Evolutionary conservation across 2,888 invertebrate species (phyloP).

Genomic region (Drosophila atroscutellata): DNA sequence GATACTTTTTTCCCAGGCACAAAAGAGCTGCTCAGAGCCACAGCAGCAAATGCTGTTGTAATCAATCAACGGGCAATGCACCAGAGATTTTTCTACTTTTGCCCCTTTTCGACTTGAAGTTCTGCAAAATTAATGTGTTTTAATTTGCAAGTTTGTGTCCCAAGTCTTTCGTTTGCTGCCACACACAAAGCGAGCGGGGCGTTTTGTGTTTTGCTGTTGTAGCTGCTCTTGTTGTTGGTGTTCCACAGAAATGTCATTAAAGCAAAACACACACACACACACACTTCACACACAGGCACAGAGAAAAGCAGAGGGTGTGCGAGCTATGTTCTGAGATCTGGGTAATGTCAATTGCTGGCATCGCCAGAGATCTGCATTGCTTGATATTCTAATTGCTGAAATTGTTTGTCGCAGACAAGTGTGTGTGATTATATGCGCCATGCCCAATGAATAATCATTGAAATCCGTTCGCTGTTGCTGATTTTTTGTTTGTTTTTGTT

Average conservation of each 20-base stretch:
- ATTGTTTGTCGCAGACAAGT: constrained; percentile 76
- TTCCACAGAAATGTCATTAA: constrained; percentile 79
- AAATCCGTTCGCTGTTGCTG: constrained; percentile 55
- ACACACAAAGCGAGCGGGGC: constrained; percentile 59
- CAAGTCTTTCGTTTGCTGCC: constrained; percentile 74
- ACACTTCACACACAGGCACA: constrained; percentile 16
- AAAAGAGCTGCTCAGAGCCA: constrained; percentile 40
- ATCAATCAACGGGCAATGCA: constrained; percentile 66
- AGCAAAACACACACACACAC: constrained; percentile 53
- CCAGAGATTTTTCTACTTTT: constrained; percentile 34
- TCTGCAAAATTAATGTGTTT: constrained; percentile 76
- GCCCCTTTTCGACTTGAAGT: constrained; percentile 41
- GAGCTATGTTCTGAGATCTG: constrained; percentile 58
- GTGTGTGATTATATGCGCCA: constrained; percentile 70
- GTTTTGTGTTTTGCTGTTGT: constrained; percentile 38
- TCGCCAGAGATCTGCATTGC: constrained; percentile 72
- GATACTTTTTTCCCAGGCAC: constrained; percentile 74
- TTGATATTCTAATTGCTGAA: constrained; percentile 82
- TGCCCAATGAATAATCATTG: constrained; percentile 79
- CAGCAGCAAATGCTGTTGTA: constrained; percentile 53
- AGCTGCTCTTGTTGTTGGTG: constrained; percentile 35
- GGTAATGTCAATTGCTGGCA: constrained; percentile 75
- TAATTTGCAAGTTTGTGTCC: constrained; percentile 81
- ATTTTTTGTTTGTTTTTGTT: constrained; percentile 17
- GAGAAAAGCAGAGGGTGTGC: constrained; percentile 43